Evolutionary conservation across 2,888 invertebrate species (phyloP), one percentile per base, ranked within the genome.

Genomic region (Hyppa rectilinea): DNA sequence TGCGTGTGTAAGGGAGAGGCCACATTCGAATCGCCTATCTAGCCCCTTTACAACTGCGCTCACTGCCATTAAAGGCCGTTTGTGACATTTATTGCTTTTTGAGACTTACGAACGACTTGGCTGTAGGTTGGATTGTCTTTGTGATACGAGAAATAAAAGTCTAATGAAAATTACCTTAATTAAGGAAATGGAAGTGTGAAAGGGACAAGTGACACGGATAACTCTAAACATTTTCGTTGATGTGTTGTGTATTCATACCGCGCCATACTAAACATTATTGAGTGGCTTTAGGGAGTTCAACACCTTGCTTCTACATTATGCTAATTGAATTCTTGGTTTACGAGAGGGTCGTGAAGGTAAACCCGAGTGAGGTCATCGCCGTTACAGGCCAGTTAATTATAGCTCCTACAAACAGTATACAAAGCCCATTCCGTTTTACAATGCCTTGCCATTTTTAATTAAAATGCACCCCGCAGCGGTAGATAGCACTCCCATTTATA

Each of bases 241-340:
- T 70, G 47, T 45, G 43, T 53, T 56, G n/a, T 58, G 58, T 69
- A 53, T 58, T 62, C 56, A 55, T 31, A 31, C 14, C n/a, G n/a
- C 20, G 49, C 59, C 47, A 31, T 49, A 69, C 36, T 65, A 65
- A 58, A 68, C 53, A 53, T 53, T 72, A 66, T 82, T 77, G 63
- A 79, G 77, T 68, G 79, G 62, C 71, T 52, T 47, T 75, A 53
- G 40, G 70, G 59, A 65, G 83, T 78, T 87, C 83, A 84, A 87
- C 85, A 85, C 85, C 83, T 85, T 81, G 81, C 79, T 81, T 81
- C 79, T 80, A 87, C 89, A 89, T 91, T 91, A 92, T 91, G 92
- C 85, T 92, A 93, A 93, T 92, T 90, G 87, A 90, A 91, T 89
- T 89, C 86, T 85, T 81, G 85, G 87, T 90, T 91, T 91, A 91